Evolutionary conservation across 1,140 invertebrate species (phyloP).

Genomic region (Plectrocnemia conspersa): DNA sequence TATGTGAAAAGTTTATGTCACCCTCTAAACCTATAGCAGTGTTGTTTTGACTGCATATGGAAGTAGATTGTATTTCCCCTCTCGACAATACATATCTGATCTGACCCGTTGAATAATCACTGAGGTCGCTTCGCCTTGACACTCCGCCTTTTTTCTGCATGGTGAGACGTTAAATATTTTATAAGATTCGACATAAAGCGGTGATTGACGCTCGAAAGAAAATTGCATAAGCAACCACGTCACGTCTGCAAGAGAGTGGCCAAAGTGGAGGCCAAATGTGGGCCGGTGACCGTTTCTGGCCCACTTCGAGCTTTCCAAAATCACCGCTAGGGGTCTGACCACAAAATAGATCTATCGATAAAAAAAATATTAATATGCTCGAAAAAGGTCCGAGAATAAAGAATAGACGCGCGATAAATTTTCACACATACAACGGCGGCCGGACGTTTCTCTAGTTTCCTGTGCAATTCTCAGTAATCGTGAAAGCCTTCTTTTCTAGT

Average conservation of each 20-base stretch:
- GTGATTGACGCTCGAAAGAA: not conserved
- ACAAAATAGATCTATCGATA: too few relatives aligned
- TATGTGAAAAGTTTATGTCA: too few relatives aligned
- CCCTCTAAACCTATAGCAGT: too few relatives aligned
- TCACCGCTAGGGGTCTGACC: too few relatives aligned
- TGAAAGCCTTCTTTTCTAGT: constrained; percentile 17
- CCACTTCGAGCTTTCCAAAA: not conserved
- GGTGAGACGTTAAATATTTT: too few relatives aligned
- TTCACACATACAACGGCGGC: not conserved
- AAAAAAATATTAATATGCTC: not conserved
- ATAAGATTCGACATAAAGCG: too few relatives aligned
- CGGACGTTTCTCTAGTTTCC: not conserved
- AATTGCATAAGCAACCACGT: constrained; percentile 9
- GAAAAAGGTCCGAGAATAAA: not conserved
- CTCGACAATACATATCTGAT: too few relatives aligned
- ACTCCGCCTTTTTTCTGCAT: not conserved
- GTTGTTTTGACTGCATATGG: too few relatives aligned
- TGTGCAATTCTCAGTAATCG: constrained; percentile 14
- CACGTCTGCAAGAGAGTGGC: not conserved
- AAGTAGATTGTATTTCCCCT: too few relatives aligned
- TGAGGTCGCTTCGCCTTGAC: too few relatives aligned
- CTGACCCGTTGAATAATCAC: too few relatives aligned
- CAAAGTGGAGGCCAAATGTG: not conserved
- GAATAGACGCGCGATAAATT: not conserved
- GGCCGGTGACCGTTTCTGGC: not conserved